A percentile compares a stretch with the other conserved stretches of the same genome.
Conservation (phyloP, 2,797 vertebrate genomes). For the Borostomias antarcticus region DNA sequence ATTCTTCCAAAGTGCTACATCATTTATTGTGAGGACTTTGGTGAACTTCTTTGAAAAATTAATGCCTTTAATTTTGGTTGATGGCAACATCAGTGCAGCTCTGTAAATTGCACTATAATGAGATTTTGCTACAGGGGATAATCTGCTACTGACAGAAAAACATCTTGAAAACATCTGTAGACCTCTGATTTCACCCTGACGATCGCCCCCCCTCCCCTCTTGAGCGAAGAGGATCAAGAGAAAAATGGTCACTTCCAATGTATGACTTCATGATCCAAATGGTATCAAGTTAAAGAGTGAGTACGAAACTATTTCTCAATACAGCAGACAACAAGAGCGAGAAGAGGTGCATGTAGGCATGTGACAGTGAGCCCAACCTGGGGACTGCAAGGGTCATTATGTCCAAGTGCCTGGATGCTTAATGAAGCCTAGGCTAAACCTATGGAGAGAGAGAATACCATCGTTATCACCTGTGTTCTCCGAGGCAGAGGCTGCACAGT, state of each 20-base stretch:
- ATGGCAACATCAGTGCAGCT: conserved; percentile 99
- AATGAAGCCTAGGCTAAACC: conserved; percentile 74
- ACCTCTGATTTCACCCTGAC: conserved; percentile 98
- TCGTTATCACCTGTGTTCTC: conserved; percentile 77
- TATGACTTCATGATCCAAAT: conserved; percentile 78
- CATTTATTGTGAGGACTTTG: conserved; percentile 98
- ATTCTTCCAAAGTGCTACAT: conserved; percentile 97
- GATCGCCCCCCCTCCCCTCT: conserved; percentile 91
- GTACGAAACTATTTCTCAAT: conserved; percentile 52
- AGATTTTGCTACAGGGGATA: conserved; percentile 99
- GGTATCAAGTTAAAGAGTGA: conserved; percentile 72
- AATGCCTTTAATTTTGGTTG: conserved; percentile 99
- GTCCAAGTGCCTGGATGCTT: conserved; percentile 79
- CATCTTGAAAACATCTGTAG: conserved; percentile 99
- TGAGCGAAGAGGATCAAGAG: conserved; percentile 84
- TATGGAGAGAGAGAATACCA: conserved; percentile 83
- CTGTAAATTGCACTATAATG: conserved; percentile 99
- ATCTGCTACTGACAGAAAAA: conserved; percentile 99
- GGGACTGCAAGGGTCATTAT: conserved; percentile 82
- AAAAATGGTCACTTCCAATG: conserved; percentile 81
- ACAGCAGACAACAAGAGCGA: conserved; percentile 50
- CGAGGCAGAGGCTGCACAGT: conserved; percentile 46
- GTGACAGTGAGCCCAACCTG: conserved; percentile 78
- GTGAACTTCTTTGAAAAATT: conserved; percentile 99
- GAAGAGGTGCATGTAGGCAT: conserved; percentile 58